Evolutionary conservation across 2,888 invertebrate genomes (phyloP).

Genomic region (Cyrtodaria siliqua): DNA sequence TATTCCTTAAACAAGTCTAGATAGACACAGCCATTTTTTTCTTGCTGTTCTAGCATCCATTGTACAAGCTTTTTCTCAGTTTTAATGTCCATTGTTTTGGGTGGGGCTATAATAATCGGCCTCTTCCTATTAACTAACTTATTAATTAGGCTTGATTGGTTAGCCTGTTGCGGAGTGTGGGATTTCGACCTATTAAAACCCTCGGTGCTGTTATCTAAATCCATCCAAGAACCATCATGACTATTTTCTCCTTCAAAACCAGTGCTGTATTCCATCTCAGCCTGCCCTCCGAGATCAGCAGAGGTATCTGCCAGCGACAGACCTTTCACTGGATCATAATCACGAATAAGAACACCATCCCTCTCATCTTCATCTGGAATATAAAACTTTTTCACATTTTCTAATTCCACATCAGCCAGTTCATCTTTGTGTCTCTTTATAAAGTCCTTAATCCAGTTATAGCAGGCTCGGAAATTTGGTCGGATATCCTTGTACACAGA

Average conservation of each 20-base stretch:
- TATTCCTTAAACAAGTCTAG: slow-evolving; percentile 58
- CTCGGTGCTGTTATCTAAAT: slow-evolving; percentile 41
- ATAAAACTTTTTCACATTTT: slow-evolving; percentile 61
- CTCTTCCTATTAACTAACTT: slow-evolving; percentile 44
- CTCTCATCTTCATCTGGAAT: slow-evolving; percentile 57
- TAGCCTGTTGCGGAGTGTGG: slow-evolving; percentile 4
- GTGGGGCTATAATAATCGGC: slow-evolving; percentile 58
- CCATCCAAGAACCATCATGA: slow-evolving; percentile 48
- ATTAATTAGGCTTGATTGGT: slow-evolving; percentile 4
- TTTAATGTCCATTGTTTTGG: slow-evolving; percentile 52
- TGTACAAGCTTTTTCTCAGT: slow-evolving; percentile 60
- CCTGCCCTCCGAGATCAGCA: neutral
- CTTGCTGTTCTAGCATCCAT: slow-evolving; percentile 58
- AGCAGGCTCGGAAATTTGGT: slow-evolving; percentile 63
- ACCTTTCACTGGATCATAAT: slow-evolving; percentile 45
- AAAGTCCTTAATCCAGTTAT: slow-evolving; percentile 61
- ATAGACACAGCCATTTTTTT: slow-evolving; percentile 55
- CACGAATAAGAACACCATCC: slow-evolving; percentile 48
- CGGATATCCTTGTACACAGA: slow-evolving; percentile 57
- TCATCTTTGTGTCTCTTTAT: slow-evolving; percentile 51
- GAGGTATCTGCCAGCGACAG: slow-evolving; percentile 19
- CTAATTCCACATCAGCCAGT: slow-evolving; percentile 51
- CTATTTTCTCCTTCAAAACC: slow-evolving; percentile 31
- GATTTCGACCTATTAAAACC: slow-evolving; percentile 39
- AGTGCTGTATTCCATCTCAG: slow-evolving; percentile 14